Evolutionary conservation across 37 sponge, comb jelly and placozoan species (phyloP), one percentile per base, ranked within the genome.

Genomic region (Chondrilla cf. caribensis): DNA sequence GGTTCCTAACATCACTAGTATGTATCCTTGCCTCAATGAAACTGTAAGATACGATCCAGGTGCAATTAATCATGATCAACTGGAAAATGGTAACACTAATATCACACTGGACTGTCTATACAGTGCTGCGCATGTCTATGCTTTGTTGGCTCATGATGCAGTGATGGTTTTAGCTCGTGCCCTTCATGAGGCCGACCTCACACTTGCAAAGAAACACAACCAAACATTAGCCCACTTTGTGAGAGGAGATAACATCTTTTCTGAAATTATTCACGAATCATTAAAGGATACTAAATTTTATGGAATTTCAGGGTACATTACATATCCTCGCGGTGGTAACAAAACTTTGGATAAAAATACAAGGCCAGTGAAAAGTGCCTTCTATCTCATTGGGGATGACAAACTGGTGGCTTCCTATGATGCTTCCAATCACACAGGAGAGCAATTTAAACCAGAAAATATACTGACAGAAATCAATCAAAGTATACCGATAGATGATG

Each of bases 121-220:
- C 29, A 2, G 2, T 2, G 15, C 1, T 3, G 1, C 1, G 29
- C 31, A 28, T 31, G 17, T 33, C 0, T 67, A 67, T 67, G 2
- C 68, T 3, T 29, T 17, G 15, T 6, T 33, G 17, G 31, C 79
- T 9, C 54, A 78, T 78, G 79, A 78, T 54, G 54, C 79, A 43
- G 55, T 78, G 79, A 54, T 55, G 79, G 58, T 51, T 15, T 9
- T 78, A 2, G 79, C 57, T 29, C 55, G 3, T 17, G 79, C 54
- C n/a, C 55, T 78, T 32, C 9, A 51, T 29, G 4, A 9, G 22
- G 55, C 79, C 14, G 79, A 78, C 58, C 2, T 54, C 7, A n/a
- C 15, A 4, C 55, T 78, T 6, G 11, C 6, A 54, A 9, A 78
- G 51, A 78, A 47, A 5, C 14, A 51, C 37, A 78, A 78, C 32